Base-by-base conservation (phyloP, 1,140 invertebrate genomes). In the Condylostylus longicornis region DNA sequence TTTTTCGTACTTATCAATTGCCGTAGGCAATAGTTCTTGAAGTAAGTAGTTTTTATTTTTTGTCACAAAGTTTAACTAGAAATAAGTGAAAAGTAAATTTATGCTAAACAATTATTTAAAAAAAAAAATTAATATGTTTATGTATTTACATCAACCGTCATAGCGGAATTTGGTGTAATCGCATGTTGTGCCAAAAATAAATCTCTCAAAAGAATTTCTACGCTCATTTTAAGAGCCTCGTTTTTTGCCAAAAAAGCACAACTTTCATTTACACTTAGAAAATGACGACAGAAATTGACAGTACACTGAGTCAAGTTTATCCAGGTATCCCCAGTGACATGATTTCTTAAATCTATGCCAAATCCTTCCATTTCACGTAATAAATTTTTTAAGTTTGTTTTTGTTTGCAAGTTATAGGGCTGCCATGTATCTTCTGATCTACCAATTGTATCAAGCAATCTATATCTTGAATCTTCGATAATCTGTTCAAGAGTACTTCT, bases 381-480 rank as follows among this genome's bases (percentile, higher is more conserved):
- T 1, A 70, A 40, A 22, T 67, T 66, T 14, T 61, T 53, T 13
- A 66, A 42, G 51, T 67, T 68, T 15, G 68, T 62, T 41, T 51
- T 69, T 12, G 69, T 73, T 45, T 74, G 65, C 23, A 78, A 64
- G 55, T 82, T 80, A 28, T 74, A 70, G 1, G 77, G 76, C 22
- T 70, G 65, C 77, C 81, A 85, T 36, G 64, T 66, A 42, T 87
- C 82, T 54, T 85, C 76, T n/a, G 66, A 64, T 32, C 82, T 75
- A 20, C 74, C 70, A 3, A 77, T 71, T 17, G 83, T 77, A 41
- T 70, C 65, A 19, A 89, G 45, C 12, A 71, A 53, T 41, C 70
- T 60, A 18, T 49, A 38, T 2, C 55, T 49, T 0, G 57, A 61
- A 30, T 61, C 57, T 10, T 60, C 53, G 19, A 61, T 57, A 3